Conservation (phyloP, 1,140 invertebrate genomes). For the Temnothorax curvispinosus region DNA sequence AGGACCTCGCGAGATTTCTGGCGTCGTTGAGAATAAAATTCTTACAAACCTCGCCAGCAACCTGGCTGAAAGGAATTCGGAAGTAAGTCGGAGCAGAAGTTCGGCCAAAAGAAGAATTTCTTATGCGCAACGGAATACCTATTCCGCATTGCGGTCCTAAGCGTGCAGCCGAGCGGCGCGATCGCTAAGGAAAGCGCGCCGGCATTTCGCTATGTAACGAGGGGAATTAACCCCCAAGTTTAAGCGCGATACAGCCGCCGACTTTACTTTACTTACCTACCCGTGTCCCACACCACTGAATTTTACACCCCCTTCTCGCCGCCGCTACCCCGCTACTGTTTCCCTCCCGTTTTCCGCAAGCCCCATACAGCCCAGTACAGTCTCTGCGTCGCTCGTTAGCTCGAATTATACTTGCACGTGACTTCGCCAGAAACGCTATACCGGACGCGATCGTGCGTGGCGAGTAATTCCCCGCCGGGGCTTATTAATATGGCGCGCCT, state of each 20-base stretch:
- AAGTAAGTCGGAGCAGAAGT: conserved; percentile 65
- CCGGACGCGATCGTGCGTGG: conserved; percentile 65
- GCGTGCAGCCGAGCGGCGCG: conserved; percentile 73
- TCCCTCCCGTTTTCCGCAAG: conserved; percentile 40
- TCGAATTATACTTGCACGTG: conserved; percentile 73
- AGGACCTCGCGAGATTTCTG: conserved; percentile 38
- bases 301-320: conserved; percentile 44
- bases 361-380: conserved; percentile 8
- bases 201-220: conserved; percentile 79
- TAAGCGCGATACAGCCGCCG: conserved; percentile 75
- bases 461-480: conserved; percentile 54
- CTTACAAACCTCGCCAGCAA: conserved; percentile 37
- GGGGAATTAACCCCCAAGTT: conserved; percentile 80
- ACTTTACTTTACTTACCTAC: conserved; percentile 73
- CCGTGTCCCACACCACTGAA: conserved; percentile 60
- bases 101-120: conserved; percentile 66
- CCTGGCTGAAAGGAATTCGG: conserved; percentile 57
- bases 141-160: conserved; percentile 81
- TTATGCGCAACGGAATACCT: conserved; percentile 58
- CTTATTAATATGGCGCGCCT: conserved; percentile 62
- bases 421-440: conserved; percentile 45
- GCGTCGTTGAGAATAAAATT: conserved; percentile 51
- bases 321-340: conserved; percentile 31
- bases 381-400: conserved; percentile 73
- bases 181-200: conserved; percentile 75